Evolutionary conservation across 2,888 invertebrate genomes (phyloP).

Genomic region (Hemicrepidius hirtus): DNA sequence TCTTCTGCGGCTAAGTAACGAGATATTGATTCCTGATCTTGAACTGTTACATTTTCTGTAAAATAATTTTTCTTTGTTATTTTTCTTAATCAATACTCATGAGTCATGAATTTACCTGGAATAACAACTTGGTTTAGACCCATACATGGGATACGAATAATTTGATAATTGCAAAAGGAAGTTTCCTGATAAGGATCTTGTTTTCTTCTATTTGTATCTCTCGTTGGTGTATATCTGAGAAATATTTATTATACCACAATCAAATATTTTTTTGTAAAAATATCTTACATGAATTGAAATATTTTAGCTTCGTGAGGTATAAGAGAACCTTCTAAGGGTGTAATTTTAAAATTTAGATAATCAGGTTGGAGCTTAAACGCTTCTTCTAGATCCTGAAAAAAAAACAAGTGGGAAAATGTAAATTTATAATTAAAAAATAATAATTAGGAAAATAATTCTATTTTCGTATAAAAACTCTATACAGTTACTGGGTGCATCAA

Average conservation of each 20-base stretch:
- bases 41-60: not conserved
- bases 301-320: constrained; percentile 44
- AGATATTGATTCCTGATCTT: not conserved
- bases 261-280: constrained; percentile 31
- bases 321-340: constrained; percentile 45
- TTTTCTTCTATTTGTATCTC: constrained; percentile 2
- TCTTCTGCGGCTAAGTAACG: not conserved
- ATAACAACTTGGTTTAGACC: not conserved
- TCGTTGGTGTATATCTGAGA: constrained; percentile 28
- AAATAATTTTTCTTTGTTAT: too few relatives aligned
- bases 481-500: too few relatives aligned
- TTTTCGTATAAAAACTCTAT: too few relatives aligned
- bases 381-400: constrained; percentile 54
- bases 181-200: not conserved
- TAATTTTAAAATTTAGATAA: constrained; percentile 34
- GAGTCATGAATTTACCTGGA: constrained; percentile 5
- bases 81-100: not conserved
- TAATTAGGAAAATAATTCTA: too few relatives aligned
- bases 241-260: not conserved
- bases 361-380: not conserved
- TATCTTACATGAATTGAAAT: constrained; percentile 48
- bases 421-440: too few relatives aligned
- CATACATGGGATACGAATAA: constrained; percentile 32
- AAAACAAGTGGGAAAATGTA: not conserved
- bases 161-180: constrained; percentile 21